These are phyloP conservation scores for Agraylea sexmaculata DNA, from an alignment of 1,140 invertebrate species.

Conservation along the genomic window DNA sequence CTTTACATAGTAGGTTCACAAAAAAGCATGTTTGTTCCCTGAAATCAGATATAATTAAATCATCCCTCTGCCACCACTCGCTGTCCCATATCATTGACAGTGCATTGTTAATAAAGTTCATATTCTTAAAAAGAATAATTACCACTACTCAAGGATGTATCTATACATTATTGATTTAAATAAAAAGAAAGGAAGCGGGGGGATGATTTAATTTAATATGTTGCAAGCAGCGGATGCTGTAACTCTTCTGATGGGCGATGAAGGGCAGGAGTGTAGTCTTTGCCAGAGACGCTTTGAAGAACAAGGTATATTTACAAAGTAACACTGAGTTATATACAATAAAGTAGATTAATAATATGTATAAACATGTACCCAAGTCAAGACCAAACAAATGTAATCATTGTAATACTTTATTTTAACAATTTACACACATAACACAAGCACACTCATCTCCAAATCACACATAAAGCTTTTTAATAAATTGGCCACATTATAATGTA, in stretches of 20 bases:
- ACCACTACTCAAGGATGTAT: too few relatives aligned
- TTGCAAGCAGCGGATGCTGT: conserved; percentile 55
- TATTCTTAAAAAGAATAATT: too few relatives aligned
- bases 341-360: too few relatives aligned
- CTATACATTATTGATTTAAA: too few relatives aligned
- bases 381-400: neutral
- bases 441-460: conserved; percentile 3
- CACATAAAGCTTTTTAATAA: conserved; percentile 1
- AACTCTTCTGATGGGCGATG: conserved; percentile 51
- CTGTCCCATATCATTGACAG: too few relatives aligned
- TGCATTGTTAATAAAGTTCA: too few relatives aligned
- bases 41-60: too few relatives aligned
- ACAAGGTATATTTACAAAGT: conserved; percentile 41
- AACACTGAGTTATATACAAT: conserved; percentile 6
- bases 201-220: conserved; percentile 36
- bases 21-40: too few relatives aligned
- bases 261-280: conserved; percentile 53
- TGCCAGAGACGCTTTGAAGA: conserved; percentile 64
- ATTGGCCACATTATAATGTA: neutral
- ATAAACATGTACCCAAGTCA: too few relatives aligned
- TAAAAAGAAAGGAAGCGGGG: conserved; percentile 20
- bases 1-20: too few relatives aligned
- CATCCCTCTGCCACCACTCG: too few relatives aligned
- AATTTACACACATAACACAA: neutral
- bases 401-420: conserved; percentile 4